These are phyloP conservation scores for Neopipo cinnamomea DNA, from an alignment of 2,113 vertebrate genomes.

Conservation along the genomic window DNA sequence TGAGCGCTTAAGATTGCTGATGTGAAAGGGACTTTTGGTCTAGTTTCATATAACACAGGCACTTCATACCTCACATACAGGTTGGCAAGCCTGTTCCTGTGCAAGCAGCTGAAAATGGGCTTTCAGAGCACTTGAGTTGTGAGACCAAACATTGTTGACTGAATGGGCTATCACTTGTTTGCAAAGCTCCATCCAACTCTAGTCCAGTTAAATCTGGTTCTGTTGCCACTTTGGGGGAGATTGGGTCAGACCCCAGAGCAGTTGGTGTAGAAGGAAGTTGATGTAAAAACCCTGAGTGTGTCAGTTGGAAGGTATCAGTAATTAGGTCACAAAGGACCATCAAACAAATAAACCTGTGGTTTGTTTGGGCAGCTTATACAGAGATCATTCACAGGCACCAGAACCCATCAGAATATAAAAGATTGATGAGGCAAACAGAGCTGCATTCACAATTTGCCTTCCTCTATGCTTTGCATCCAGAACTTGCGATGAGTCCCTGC, in stretches of 20 bases:
- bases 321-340: not conserved
- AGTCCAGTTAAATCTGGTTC: not conserved
- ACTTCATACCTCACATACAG: not conserved
- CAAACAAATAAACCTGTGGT: not conserved
- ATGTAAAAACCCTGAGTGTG: not conserved
- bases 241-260: not conserved
- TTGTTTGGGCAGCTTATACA: not conserved
- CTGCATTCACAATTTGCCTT: not conserved
- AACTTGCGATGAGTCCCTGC: not conserved
- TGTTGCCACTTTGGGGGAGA: not conserved
- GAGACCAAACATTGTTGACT: not conserved
- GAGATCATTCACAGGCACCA: not conserved
- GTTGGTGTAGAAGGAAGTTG: not conserved
- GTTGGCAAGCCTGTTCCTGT: not conserved
- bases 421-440: not conserved
- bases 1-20: slow-evolving; percentile 9
- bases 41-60: not conserved
- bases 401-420: not conserved
- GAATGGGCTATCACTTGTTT: not conserved
- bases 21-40: not conserved
- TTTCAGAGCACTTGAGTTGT: not conserved
- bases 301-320: not conserved
- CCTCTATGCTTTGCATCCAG: not conserved
- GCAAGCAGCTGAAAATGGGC: not conserved
- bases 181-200: not conserved